Conservation (phyloP, 2,888 invertebrate species). For the Cyclophora punctaria region DNA sequence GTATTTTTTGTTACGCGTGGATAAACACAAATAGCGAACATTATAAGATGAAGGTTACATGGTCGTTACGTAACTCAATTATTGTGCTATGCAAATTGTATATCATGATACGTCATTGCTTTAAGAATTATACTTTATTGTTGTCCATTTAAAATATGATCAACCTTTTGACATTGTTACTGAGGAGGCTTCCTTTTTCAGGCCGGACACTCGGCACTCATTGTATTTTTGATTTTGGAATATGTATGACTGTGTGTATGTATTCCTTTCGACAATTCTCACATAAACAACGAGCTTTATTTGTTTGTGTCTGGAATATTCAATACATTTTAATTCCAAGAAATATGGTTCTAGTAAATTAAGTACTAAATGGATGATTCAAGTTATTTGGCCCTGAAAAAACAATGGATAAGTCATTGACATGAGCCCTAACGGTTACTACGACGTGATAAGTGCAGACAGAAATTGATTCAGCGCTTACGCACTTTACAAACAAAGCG, state of each 20-base stretch:
- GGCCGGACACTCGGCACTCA: too few relatives aligned
- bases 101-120: constrained; percentile 10
- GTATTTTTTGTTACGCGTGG: constrained; percentile 25
- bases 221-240: too few relatives aligned
- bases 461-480: constrained; percentile 35
- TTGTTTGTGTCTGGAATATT: neutral
- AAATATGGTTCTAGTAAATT: neutral
- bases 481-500: constrained; percentile 32
- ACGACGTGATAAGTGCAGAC: constrained; percentile 12
- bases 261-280: too few relatives aligned
- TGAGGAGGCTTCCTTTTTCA: too few relatives aligned
- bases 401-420: constrained; percentile 14
- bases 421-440: constrained; percentile 13
- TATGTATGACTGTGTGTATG: too few relatives aligned
- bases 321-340: neutral
- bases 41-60: constrained; percentile 16
- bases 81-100: constrained; percentile 21
- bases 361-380: constrained; percentile 8
- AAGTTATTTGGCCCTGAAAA: constrained; percentile 15
- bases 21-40: constrained; percentile 22
- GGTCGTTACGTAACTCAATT: constrained; percentile 17
- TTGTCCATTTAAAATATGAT: too few relatives aligned
- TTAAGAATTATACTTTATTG: neutral
- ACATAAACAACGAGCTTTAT: constrained; percentile 2
- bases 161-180: too few relatives aligned